Evolutionary conservation across 2,797 vertebrate species (phyloP), one percentile per base, ranked within the genome.

Genomic region (Sylvilagus floridanus): DNA sequence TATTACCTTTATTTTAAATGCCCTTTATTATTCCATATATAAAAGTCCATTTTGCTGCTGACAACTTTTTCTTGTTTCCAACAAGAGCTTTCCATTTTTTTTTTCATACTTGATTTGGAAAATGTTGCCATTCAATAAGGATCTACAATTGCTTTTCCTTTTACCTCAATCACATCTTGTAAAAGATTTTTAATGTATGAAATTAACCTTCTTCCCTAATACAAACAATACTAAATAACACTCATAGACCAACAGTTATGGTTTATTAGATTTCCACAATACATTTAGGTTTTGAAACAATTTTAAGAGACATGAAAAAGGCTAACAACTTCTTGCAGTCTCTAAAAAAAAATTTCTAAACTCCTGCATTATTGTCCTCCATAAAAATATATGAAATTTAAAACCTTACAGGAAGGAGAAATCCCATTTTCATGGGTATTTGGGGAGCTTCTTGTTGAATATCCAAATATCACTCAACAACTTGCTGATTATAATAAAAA

Each of bases 1-100:
- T 85, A 35, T 54, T 79, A 94, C 79, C 68, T 89, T 54, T 78
- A 66, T 93, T 94, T 96, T 85, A 93, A 94, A 91, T 90, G 65
- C 0, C 62, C 28, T 71, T 37, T 57, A 35, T 60, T 66, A 84
- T 47, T 87, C 24, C 75, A 17, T 60, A 4, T 69, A 94, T 86
- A 84, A 75, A 91, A 94, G 52, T 93, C 78, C n/a, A 79, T 82
- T 96, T 95, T 32, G 16, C 9, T 50, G 10, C 78, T 54, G 83
- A 86, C 19, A 90, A 7, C 10, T 82, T 69, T 32, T 90, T 90
- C 60, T 84, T 26, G 50, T 32, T 35, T 26, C 91, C 60, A 89
- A 77, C 19, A 73, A 92, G 2, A 83, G 14, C 60, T 68, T n/a
- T 30, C 35, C 35, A 13, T 47, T 81, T 94, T 92, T 88, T 75